Percentiles rank a stretch among this genome's conserved stretches.
phyloP scores from a whole-genome alignment of 2,113 vertebrate species.

The Pelecanoides urinatrix region DNA sequence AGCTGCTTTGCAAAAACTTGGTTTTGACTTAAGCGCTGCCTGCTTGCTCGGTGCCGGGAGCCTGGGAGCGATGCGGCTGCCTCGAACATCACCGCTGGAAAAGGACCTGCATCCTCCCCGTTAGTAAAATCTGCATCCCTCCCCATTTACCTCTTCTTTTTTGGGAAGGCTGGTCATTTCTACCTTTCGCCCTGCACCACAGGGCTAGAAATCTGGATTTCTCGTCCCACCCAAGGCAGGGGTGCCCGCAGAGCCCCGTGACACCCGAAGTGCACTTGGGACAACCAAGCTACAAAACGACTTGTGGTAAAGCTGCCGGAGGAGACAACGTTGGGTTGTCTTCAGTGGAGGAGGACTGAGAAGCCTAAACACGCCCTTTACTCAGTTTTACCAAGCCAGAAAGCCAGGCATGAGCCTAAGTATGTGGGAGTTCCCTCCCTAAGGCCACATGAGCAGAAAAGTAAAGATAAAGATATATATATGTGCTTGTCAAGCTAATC shows the following conservation, averaged over 20 bases:
- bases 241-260: fast-evolving
- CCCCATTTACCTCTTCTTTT: neutral
- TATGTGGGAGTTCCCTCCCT: neutral
- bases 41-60: neutral
- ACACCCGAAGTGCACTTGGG: fast-evolving
- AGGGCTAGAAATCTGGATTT: neutral
- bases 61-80: neutral
- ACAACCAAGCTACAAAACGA: neutral
- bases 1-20: neutral
- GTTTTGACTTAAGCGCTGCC: neutral
- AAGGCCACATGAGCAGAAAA: neutral
- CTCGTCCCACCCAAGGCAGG: neutral
- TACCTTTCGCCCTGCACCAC: neutral
- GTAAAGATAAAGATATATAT: neutral
- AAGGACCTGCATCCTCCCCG: neutral
- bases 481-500: neutral
- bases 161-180: neutral
- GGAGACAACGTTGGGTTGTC: neutral
- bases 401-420: neutral
- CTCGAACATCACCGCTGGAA: fast-evolving
- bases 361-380: neutral
- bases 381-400: neutral
- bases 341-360: neutral
- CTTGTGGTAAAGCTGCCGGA: neutral
- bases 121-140: neutral